Base-by-base conservation (phyloP, 2,113 vertebrate species). In the Falco punctatus region DNA sequence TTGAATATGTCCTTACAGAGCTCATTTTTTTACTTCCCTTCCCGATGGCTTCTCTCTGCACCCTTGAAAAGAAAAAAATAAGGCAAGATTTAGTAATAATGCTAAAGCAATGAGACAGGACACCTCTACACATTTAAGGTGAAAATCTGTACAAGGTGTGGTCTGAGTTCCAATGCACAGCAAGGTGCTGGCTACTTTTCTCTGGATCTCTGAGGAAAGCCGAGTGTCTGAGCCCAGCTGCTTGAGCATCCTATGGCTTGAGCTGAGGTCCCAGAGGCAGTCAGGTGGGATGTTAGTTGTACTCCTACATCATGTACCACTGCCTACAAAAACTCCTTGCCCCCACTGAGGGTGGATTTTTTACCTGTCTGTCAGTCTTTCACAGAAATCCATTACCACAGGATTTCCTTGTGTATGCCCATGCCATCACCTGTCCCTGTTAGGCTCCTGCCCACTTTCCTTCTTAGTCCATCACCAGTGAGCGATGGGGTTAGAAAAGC, bases 231-330 rank as follows among this genome's bases (percentile, higher is more conserved):
- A 11, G 4, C 15, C n/a, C 33, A 66, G 35, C 23, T 28, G 38
- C 66, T 23, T 16, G 22, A 27, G 15, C 7, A 13, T 38, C 48
- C 44, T 42, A 0, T 13, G 54, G 54, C 52, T 77, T 46, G 17
- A 44, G 28, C n/a, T 57, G 84, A 74, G 72, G 38, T 72, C 0
- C 3, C 57, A 59, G 42, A 30, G 23, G 18, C 27, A 57, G 22
- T 19, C 74, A 26, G 52, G 10, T 32, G 54, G 12, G 62, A 10
- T 64, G 15, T 52, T 15, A 18, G 33, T 33, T 18, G 1, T 32
- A 5, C 18, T 14, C 2, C n/a, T 42, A 15, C 26, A 8, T 52
- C 1, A 0, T 23, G 22, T 81, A 13, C 44, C 42, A 18, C 61
- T 67, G 66, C 44, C 64, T 49, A 5, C 24, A 51, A 69, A 64